These are phyloP conservation scores for Pterois miles DNA, from an alignment of 2,797 vertebrate genomes.

Conservation along the genomic window DNA sequence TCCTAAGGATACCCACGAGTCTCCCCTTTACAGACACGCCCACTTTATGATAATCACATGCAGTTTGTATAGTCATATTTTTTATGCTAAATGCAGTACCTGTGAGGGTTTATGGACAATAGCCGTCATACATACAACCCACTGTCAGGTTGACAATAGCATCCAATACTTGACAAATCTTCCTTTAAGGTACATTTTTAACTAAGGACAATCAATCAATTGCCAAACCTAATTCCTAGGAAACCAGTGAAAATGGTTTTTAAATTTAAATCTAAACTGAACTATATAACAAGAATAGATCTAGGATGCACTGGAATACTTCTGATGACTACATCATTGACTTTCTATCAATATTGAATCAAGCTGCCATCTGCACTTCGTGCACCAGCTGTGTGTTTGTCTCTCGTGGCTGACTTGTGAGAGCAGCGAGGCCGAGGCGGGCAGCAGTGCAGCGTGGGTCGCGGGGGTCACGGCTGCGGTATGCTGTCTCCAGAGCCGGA, in stretches of 20 bases:
- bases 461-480: conserved; percentile 68
- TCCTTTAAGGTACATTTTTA: no score
- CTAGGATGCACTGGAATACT: conserved; percentile 4
- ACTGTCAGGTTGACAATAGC: no score
- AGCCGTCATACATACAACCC: no score
- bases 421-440: conserved; percentile 30
- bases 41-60: no score
- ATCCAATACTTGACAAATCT: no score
- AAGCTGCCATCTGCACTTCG: conserved; percentile 48
- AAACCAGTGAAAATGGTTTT: not conserved
- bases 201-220: no score
- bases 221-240: not conserved
- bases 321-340: not conserved
- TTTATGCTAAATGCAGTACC: no score
- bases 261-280: not conserved
- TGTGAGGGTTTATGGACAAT: no score
- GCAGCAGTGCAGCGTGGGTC: conserved; percentile 59
- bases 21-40: no score
- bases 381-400: conserved; percentile 55
- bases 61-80: no score
- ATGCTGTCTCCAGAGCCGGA: conserved; percentile 67
- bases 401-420: conserved; percentile 59
- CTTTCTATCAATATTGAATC: conserved; percentile 53
- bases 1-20: no score
- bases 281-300: conserved; percentile 7